Conservation (phyloP, 2,888 invertebrate genomes). For the Acrobasis repandana region DNA sequence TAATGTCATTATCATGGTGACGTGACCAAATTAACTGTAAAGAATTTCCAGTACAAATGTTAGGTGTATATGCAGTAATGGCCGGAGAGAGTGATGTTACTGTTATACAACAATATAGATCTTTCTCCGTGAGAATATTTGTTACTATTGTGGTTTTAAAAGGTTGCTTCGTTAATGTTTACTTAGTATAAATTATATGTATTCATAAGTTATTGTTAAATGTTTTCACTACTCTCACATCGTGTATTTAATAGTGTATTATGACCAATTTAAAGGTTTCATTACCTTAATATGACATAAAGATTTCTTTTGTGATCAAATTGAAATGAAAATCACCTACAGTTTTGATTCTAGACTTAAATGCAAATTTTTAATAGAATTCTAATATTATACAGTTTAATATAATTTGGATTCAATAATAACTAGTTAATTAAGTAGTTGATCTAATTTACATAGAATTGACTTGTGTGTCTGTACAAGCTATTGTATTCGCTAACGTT, state of each 20-base stretch:
- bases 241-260: not conserved
- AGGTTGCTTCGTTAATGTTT: not conserved
- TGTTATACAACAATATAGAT: conserved; percentile 30
- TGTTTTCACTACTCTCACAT: not conserved
- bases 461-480: conserved; percentile 7
- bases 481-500: conserved; percentile 15
- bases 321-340: too few species aligned
- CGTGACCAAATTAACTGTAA: conserved; percentile 44
- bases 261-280: not conserved
- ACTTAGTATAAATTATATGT: not conserved
- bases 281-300: too few species aligned
- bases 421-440: conserved; percentile 17
- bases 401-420: not conserved
- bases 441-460: conserved; percentile 18
- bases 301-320: too few species aligned
- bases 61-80: conserved; percentile 29
- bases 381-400: not conserved
- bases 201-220: not conserved
- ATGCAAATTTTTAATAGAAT: not conserved
- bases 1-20: conserved; percentile 49
- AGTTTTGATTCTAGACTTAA: too few species aligned
- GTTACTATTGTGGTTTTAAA: not conserved
- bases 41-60: conserved; percentile 35
- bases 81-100: conserved; percentile 30
- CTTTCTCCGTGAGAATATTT: conserved; percentile 23